Base-by-base conservation (phyloP, 2,888 invertebrate genomes). In the Tortrix viridana region DNA sequence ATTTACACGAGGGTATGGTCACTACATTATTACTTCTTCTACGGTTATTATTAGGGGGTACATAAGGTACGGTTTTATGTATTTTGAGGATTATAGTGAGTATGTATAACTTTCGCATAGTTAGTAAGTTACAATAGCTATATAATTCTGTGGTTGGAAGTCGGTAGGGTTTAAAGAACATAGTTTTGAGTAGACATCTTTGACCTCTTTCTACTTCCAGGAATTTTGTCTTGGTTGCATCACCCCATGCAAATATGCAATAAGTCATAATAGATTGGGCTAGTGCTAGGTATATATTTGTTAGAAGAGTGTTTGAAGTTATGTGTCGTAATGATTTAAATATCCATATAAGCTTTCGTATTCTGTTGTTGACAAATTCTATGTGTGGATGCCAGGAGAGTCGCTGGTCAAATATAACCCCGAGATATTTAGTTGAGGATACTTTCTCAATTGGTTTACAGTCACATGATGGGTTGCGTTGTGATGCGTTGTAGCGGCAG, bases 61-160 rank as follows among this genome's bases (percentile, higher is more conserved):
- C 1, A 37, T 18, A 53, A 22, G 14, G 2, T n/a, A 41, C 0
- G 7, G 44, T 18, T 26, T 54, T 44, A 9, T 54, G 53, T 16
- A 53, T 22, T 20, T 14, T 41, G 6, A 41, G 16, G 14, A 38
- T 43, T 20, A 41, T 41, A 7, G 5, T n/a, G 14, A 54, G 22
- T 14, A 54, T 37, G 26, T 54, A 54, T 18, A 54, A 26, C 12
- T 54, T 54, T 22, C 44, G 43, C 22, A 54, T 54, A 44, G n/a
- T 38, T 38, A 7, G 41, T 16, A 53, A 16, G n/a, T n/a, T n/a
- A n/a, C n/a, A n/a, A n/a, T n/a, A n/a, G n/a, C n/a, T n/a, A n/a
- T n/a, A n/a, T n/a, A 38, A 12, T 41, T 53, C 22, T 2, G 14
- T 41, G 7, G 50, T 50, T 7, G 47, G 47, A 14, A 20, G 20